These are phyloP conservation scores for Cephalopholis sonnerati DNA, from an alignment of 2,113 vertebrate species.

Conservation along the genomic window DNA sequence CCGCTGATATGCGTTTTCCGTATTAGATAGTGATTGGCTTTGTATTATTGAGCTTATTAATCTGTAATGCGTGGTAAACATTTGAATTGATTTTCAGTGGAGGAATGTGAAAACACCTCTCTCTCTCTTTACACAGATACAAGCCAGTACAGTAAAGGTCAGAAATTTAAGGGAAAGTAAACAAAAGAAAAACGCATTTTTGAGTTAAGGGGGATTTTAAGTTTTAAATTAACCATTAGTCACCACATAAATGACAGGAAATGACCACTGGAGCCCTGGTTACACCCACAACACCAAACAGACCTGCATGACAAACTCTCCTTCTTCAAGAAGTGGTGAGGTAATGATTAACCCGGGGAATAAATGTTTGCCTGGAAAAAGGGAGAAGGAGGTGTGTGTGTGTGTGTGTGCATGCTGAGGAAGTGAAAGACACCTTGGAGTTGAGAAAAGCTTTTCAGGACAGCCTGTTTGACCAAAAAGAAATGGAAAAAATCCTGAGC, in stretches of 20 bases:
- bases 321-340: slow-evolving; percentile 43
- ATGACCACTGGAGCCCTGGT: slow-evolving; percentile 6
- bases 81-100: too few species aligned
- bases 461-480: not conserved
- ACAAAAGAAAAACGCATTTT: too few species aligned
- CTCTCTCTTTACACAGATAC: too few species aligned
- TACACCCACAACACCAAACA: slow-evolving; percentile 1
- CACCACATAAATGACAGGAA: not conserved
- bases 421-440: not conserved
- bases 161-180: too few species aligned
- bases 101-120: too few species aligned
- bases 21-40: too few species aligned
- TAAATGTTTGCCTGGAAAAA: slow-evolving; percentile 55
- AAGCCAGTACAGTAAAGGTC: too few species aligned
- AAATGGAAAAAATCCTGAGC: not conserved
- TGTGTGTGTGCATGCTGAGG: not conserved
- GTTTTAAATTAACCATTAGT: not conserved
- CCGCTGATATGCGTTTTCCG: too few species aligned
- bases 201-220: not conserved
- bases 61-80: too few species aligned
- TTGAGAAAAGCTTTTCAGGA: not conserved
- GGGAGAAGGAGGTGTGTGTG: not conserved
- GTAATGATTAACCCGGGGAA: slow-evolving; percentile 69
- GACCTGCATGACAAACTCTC: not conserved
- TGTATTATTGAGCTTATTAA: too few species aligned